Conservation (phyloP, 2,113 vertebrate genomes). For the Mesocricetus auratus region DNA sequence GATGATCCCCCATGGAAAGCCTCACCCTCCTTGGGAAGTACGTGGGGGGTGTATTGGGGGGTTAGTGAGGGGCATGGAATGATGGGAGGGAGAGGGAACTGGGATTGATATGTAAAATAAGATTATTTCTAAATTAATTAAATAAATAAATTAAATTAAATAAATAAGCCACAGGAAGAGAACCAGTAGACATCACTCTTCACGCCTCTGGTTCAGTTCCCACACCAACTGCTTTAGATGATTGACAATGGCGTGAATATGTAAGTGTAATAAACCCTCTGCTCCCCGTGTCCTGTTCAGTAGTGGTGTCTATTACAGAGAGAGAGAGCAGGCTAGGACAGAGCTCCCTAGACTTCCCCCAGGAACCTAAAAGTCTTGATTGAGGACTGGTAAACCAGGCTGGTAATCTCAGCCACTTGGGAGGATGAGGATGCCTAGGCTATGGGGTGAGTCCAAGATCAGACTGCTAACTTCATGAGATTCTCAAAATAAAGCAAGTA, state of each 20-base stretch:
- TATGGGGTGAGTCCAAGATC: neutral
- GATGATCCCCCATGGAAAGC: too few relatives aligned
- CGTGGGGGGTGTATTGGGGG: too few relatives aligned
- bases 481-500: neutral
- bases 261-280: neutral
- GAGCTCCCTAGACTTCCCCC: too few relatives aligned
- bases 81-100: too few relatives aligned
- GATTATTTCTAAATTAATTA: too few relatives aligned
- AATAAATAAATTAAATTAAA: too few relatives aligned
- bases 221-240: neutral
- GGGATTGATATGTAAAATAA: too few relatives aligned
- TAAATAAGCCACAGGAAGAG: neutral
- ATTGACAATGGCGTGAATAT: too few relatives aligned
- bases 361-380: neutral
- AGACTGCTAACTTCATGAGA: neutral
- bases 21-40: too few relatives aligned
- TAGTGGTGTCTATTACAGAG: neutral
- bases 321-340: fast-evolving
- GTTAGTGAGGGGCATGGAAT: too few relatives aligned
- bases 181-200: neutral
- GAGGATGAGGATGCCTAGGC: neutral
- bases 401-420: neutral
- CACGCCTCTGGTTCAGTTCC: neutral
- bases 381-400: neutral
- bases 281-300: too few relatives aligned